Percentiles rank a stretch among this genome's conserved stretches.
These are phyloP conservation scores for Epistrophella euchroma DNA, from an alignment of 2,888 invertebrate species.

Conservation along the genomic window DNA sequence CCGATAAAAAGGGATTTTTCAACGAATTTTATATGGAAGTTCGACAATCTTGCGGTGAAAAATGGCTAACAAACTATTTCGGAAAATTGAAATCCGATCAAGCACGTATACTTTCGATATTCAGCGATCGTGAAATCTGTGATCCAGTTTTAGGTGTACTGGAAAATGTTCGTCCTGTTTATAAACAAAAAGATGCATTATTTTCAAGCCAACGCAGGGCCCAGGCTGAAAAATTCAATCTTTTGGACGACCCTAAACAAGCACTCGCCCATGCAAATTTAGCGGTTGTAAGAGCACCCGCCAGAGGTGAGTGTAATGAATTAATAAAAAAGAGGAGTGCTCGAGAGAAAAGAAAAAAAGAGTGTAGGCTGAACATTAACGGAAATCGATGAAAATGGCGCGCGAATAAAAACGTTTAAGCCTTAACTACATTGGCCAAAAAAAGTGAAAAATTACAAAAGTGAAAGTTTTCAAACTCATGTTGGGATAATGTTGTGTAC, in stretches of 20 bases:
- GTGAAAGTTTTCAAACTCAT: too few species aligned
- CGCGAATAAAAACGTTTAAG: too few species aligned
- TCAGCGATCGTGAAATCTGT: conserved; percentile 84
- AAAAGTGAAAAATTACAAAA: too few species aligned
- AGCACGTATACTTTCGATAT: conserved; percentile 85
- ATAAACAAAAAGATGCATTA: conserved; percentile 87
- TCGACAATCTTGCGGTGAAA: conserved; percentile 82
- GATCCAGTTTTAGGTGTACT: conserved; percentile 85
- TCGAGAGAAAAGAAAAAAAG: not conserved
- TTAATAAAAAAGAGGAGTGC: not conserved
- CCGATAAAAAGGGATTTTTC: conserved; percentile 91
- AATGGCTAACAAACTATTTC: conserved; percentile 87
- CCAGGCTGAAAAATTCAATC: conserved; percentile 86
- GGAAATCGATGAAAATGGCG: not conserved
- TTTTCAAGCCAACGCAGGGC: conserved; percentile 86
- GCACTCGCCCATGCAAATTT: conserved; percentile 89
- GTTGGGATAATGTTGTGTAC: too few species aligned
- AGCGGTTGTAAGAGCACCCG: conserved; percentile 89
- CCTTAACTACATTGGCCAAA: too few species aligned
- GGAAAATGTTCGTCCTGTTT: conserved; percentile 88
- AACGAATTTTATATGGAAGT: conserved; percentile 87
- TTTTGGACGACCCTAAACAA: conserved; percentile 85
- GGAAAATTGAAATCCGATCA: conserved; percentile 86
- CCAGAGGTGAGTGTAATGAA: conserved; percentile 85
- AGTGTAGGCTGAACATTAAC: not conserved